Conservation (phyloP, 2,888 invertebrate genomes). For the Pyrgus malvae region DNA sequence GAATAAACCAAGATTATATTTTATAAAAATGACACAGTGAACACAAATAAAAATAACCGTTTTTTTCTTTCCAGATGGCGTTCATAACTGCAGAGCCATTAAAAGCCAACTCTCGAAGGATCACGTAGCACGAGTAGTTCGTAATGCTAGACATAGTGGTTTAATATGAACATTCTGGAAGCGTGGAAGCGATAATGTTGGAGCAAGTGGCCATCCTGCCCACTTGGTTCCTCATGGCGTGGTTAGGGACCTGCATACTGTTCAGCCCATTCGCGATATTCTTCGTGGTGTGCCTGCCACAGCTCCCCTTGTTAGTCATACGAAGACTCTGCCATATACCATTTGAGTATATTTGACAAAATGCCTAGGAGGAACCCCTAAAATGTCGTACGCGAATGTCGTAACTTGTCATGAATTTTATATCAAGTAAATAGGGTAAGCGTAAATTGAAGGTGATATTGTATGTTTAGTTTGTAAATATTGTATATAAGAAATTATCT, state of each 20-base stretch:
- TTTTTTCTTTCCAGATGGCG: constrained; percentile 76
- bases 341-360: constrained; percentile 83
- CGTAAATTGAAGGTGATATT: constrained; percentile 1
- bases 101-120: constrained; percentile 38
- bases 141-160: constrained; percentile 31
- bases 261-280: constrained; percentile 86
- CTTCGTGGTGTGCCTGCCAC: constrained; percentile 85
- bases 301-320: constrained; percentile 85
- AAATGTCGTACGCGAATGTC: constrained; percentile 29
- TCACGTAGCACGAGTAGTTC: constrained; percentile 18
- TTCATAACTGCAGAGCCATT: constrained; percentile 60
- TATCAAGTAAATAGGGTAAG: constrained; percentile 6
- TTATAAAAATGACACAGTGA: too few species aligned
- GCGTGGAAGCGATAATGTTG: constrained; percentile 54
- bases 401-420: not conserved
- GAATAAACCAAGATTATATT: too few species aligned
- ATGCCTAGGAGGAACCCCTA: too few species aligned
- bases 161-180: constrained; percentile 55
- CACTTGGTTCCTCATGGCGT: constrained; percentile 83
- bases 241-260: constrained; percentile 84
- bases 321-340: constrained; percentile 85
- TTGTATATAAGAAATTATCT: constrained; percentile 28
- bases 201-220: constrained; percentile 72
- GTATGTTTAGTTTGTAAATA: constrained; percentile 31
- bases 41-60: not conserved